A percentile compares a stretch with the other conserved stretches of the same genome.
These are phyloP conservation scores for Muscicapa comitata DNA, from an alignment of 2,797 vertebrate genomes.

Conservation along the genomic window DNA sequence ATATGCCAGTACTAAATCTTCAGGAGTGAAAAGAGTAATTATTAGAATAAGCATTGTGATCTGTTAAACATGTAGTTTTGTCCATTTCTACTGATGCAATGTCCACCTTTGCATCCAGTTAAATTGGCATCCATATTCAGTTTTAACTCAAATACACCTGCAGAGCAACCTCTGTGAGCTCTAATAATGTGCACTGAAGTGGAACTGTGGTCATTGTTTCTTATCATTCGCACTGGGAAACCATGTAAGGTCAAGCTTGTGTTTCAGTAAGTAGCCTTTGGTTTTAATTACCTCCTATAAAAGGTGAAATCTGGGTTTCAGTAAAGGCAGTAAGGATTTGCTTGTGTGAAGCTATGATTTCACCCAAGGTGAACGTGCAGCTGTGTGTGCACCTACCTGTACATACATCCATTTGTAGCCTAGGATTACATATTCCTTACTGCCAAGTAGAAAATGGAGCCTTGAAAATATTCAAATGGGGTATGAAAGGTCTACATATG, in stretches of 20 bases:
- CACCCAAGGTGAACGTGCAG: not conserved
- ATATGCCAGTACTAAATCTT: not conserved
- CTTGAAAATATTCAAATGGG: not conserved
- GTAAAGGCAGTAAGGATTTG: not conserved
- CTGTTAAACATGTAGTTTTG: not conserved
- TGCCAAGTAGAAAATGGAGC: not conserved
- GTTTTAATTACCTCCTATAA: slow-evolving; percentile 5
- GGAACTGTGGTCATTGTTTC: not conserved
- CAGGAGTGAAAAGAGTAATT: not conserved
- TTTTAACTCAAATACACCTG: not conserved
- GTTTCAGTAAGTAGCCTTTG: not conserved
- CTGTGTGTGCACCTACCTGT: not conserved
- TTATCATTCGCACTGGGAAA: not conserved
- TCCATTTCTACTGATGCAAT: not conserved
- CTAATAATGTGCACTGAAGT: not conserved
- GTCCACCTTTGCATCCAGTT: not conserved
- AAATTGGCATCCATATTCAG: not conserved
- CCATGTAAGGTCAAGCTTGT: not conserved
- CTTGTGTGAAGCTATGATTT: not conserved
- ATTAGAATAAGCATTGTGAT: not conserved
- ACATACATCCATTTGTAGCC: not conserved
- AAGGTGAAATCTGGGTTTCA: not conserved
- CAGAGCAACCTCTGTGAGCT: not conserved
- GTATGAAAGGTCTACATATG: not conserved
- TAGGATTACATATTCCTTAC: not conserved